Base-by-base conservation (phyloP, 2,113 vertebrate species). In the Butorides virescens region DNA sequence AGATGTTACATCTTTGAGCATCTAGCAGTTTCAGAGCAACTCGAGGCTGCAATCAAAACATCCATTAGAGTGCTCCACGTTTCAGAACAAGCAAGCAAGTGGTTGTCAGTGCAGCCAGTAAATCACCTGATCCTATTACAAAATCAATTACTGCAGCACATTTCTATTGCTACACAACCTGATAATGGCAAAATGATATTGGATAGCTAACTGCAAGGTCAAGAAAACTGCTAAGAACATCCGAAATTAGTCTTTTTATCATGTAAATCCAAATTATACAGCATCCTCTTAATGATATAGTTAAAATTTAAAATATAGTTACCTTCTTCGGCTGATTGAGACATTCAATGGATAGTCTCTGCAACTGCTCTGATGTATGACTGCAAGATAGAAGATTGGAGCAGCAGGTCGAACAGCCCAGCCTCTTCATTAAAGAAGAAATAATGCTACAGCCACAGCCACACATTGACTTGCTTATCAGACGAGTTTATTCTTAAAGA, bases 361-460 rank as follows among this genome's bases (percentile, higher is more conserved):
- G 99, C 98, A 99, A 99, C 98, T 99, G 99, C 95, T 99, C 99
- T 94, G 99, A 98, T 95, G 99, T 99, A 96, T 99, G 98, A 97
- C 99, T 99, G 98, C 98, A 99, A 98, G 99, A 98, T 5, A 99
- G 98, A 96, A 99, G 98, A 98, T 99, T 98, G 93, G 99, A 99
- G 98, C 99, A 99, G 98, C 99, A 99, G 94, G 99, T 98, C 82
- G 98, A 98, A 98, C 99, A 98, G 98, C 99, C 99, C 98, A 99
- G 98, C 98, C 99, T 99, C 99, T 99, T 99, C 99, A 99, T 99
- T 98, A 99, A 98, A 97, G 99, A 99, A 97, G 99, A 99, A 99
- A 99, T 98, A 98, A 99, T 95, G 98, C 99, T 99, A 98, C 99
- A 99, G 98, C 99, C 99, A 99, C 99, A 99, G 98, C 99, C 99